Evolutionary conservation across 2,797 vertebrate species (phyloP), one percentile per base, ranked within the genome.

Genomic region (Muscicapa striata): DNA sequence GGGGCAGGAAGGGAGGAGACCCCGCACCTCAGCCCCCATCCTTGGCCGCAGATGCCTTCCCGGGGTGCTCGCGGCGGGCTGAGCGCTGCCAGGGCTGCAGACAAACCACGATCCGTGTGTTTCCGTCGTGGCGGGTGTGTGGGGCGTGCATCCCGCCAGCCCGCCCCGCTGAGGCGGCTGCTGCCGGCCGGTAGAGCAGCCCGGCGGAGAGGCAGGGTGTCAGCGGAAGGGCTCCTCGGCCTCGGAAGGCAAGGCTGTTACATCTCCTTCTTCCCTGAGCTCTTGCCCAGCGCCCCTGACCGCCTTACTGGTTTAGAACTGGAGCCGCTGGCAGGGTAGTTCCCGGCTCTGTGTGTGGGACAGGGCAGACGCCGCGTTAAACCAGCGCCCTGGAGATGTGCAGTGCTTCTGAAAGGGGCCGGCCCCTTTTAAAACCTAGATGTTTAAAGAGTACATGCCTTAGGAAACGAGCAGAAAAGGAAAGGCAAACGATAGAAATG

Each of bases 41-140:
- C 29, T 45, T 16, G 38, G 57, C 62, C 20, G 18, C 26, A 1
- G 59, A 34, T 36, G 41, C 55, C 38, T 59, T 54, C 34, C 32
- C 43, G 24, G 26, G 38, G 9, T 32, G 51, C 66, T n/a, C 11
- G 26, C 27, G n/a, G 29, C 9, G 32, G 6, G 23, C 48, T 38
- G 36, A 46, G 45, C 40, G 48, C 43, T 30, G 45, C 67, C 41
- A 0, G 11, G 48, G 74, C 34, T 52, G 61, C 45, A 2, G 4
- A n/a, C 27, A 46, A 32, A 0, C 14, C 15, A 18, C 3, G 52
- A 6, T 5, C 21, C 10, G 8, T 6, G 6, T 12, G 19, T 36
- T 29, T 55, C 34, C 15, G 26, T 22, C 48, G 41, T 20, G 43
- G 26, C 15, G 22, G 41, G 11, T 19, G 54, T 54, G 77, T 15